Evolutionary conservation across 2,888 invertebrate genomes (phyloP), one percentile per base, ranked within the genome.

Genomic region (Heteromyza rotundicornis): DNA sequence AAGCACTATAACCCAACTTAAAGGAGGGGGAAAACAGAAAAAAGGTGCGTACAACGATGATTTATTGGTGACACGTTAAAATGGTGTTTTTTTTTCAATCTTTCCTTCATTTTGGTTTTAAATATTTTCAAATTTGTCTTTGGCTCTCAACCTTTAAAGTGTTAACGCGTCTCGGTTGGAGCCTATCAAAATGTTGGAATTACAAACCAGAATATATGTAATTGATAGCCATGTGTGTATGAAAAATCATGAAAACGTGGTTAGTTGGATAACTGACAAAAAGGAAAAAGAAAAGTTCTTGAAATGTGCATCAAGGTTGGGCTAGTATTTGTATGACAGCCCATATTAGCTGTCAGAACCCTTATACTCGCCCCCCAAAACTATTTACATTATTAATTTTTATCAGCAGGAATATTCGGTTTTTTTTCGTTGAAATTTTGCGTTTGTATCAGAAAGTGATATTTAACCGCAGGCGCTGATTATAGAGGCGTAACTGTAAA

Each of bases 401-500:
- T n/a, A n/a, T n/a, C n/a, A n/a, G n/a, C n/a, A n/a, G n/a, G n/a
- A n/a, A n/a, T n/a, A n/a, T n/a, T n/a, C n/a, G n/a, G n/a, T n/a
- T n/a, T n/a, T n/a, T n/a, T n/a, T n/a, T n/a, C n/a, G n/a, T n/a
- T n/a, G n/a, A n/a, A n/a, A n/a, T n/a, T n/a, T n/a, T n/a, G n/a
- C n/a, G n/a, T n/a, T n/a, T n/a, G n/a, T n/a, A n/a, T n/a, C n/a
- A n/a, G n/a, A n/a, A n/a, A n/a, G n/a, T n/a, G n/a, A n/a, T n/a
- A n/a, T n/a, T n/a, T n/a, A n/a, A n/a, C n/a, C n/a, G n/a, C n/a
- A n/a, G 32, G 5, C 49, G 50, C 35, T 50, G 57, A 35, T 22
- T 50, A 57, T 22, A 35, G 32, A 57, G 50, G 57, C 57, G 57
- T 57, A 17, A 57, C 57, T 24, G n/a, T n/a, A n/a, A n/a, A n/a